Base-by-base conservation (phyloP, 1,140 invertebrate species). In the Atta cephalotes region DNA sequence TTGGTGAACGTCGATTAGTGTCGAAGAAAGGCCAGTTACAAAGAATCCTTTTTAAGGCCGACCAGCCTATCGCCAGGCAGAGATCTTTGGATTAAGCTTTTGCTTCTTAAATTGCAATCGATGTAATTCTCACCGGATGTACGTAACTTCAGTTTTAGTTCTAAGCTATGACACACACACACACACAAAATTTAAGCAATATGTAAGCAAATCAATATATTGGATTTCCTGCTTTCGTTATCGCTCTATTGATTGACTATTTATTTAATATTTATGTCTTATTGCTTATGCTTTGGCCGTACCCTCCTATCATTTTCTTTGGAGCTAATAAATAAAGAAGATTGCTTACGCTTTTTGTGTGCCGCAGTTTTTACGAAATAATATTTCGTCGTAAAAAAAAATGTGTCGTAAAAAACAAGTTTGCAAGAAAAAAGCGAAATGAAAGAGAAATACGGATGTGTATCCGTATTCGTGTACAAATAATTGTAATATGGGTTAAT, bases 1-100 rank as follows among this genome's bases (percentile, higher is more conserved):
- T n/a, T 35, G 88, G 16, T 72, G 72, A 84, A 77, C 74, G 88
- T 87, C 89, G 88, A 90, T 90, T 87, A 87, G 87, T 71, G 62
- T 45, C 84, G 62, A 39, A 16, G 74, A 28, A 76, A 58, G 70
- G 25, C 53, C 80, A 70, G 79, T 81, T 71, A 60, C 79, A 81
- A 74, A 84, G 80, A 76, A 84, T 76, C 58, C 70, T 74, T 51
- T 76, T 84, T 84, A 76, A 84, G 80, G 14, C 80, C 79, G 68
- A 60, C 35, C 18, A 16, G 45, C 28, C 45, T 7, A 45, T 82
- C 80, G 28, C 28, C 5, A 21, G n/a, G 14, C 63, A 14, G 31
- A 39, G 31, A 25, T 62, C 58, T 62, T 28, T 63, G 68, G 70
- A 74, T 62, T 74, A 74, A 82, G 70, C 14, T 82, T 45, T 74